phyloP scores from a whole-genome alignment of 2,797 vertebrate genomes.

The Myotis findleyi region DNA sequence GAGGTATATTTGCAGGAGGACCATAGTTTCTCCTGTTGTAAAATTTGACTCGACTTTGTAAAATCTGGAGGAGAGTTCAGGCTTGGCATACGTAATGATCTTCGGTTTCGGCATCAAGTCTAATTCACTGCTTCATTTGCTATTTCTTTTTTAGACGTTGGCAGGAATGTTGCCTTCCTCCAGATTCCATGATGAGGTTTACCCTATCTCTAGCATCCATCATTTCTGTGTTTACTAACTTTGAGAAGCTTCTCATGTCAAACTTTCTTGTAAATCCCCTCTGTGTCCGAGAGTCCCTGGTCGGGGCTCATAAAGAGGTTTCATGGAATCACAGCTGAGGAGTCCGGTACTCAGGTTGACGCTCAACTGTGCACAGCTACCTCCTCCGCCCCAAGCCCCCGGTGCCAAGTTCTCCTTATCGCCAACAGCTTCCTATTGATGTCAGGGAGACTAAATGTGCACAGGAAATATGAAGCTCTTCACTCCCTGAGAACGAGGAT shows the following conservation, averaged over 20 bases:
- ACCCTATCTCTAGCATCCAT: neutral
- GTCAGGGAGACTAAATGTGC: slow-evolving; percentile 49
- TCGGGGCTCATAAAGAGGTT: neutral
- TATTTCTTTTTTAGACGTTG: neutral
- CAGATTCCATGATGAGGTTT: neutral
- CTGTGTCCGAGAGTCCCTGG: neutral
- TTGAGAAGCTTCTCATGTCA: slow-evolving; percentile 2
- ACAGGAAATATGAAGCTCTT: slow-evolving; percentile 65
- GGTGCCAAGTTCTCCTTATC: slow-evolving; percentile 61
- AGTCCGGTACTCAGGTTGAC: neutral
- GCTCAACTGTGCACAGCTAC: neutral
- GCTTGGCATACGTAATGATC: neutral
- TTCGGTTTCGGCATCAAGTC: neutral
- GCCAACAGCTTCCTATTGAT: slow-evolving; percentile 61
- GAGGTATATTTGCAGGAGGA: neutral
- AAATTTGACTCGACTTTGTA: neutral
- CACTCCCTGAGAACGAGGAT: slow-evolving; percentile 74
- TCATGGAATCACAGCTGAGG: neutral
- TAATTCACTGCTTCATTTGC: neutral
- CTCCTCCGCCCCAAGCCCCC: neutral
- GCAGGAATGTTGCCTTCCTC: slow-evolving; percentile 28
- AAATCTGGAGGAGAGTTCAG: neutral
- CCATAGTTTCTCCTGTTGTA: neutral
- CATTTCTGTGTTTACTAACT: slow-evolving; percentile 34
- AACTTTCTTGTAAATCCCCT: neutral